Evolutionary conservation across 2,113 vertebrate genomes (phyloP), one percentile per base, ranked within the genome.

Genomic region (Naja naja): DNA sequence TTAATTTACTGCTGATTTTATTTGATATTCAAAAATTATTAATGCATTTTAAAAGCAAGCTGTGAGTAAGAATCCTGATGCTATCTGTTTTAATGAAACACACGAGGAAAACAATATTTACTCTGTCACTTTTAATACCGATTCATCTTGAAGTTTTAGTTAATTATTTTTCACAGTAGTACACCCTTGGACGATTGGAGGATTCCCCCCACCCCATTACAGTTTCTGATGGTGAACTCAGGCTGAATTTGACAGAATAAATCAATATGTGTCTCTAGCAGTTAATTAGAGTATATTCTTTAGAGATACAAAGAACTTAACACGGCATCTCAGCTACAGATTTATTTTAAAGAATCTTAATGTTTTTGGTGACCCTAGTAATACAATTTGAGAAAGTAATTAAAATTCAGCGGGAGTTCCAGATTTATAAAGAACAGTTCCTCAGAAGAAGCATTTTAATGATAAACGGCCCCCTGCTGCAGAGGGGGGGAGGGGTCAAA

Each of bases 21-120:
- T 88, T 81, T 93, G 58, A n/a, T 93, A 91, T 14, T 93, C 69
- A 93, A 91, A 81, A 2, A 43, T n/a, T 93, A 47, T 89, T 94
- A 89, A 90, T 93, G 90, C 30, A 23, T 92, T 93, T 94, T 94
- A 87, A 88, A 58, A 90, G 60, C 89, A 89, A 56, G 27, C 5
- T n/a, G 86, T 91, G 58, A 85, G 93, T 87, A 69, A 91, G 93
- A 94, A 58, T 87, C n/a, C 27, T 60, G 45, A 45, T 89, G 52
- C 69, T 85, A 43, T 74, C 52, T 87, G 53, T 88, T 94, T 95
- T 92, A 92, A 90, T 90, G 92, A 95, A 95, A 89, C 53, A 27
- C 87, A 88, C 60, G 88, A 94, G 89, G 55, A 94, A 92, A 94
- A 60, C 9, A 60, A 8, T 81, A 85, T 93, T 93, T 95, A 30